phyloP scores from a whole-genome alignment of 2,888 invertebrate species.

The Taenaris catops region DNA sequence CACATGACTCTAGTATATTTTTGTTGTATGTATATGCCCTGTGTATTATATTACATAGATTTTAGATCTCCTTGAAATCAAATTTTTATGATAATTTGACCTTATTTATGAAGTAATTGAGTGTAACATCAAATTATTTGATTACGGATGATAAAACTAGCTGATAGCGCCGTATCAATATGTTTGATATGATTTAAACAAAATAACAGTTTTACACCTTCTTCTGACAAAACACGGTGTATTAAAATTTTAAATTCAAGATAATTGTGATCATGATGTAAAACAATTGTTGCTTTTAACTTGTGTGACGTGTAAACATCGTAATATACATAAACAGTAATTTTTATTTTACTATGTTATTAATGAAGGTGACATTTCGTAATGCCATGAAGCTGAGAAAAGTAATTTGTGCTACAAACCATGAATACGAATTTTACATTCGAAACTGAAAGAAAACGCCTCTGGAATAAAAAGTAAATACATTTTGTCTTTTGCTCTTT shows the following conservation, averaged over 20 bases:
- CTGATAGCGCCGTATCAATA: slow-evolving; percentile 3
- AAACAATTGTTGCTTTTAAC: neutral
- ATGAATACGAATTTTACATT: slow-evolving; percentile 52
- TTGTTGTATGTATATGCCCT: too few species aligned
- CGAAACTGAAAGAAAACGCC: slow-evolving; percentile 50
- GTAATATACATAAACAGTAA: slow-evolving; percentile 2
- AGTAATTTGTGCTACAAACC: slow-evolving; percentile 42
- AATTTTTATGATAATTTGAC: neutral
- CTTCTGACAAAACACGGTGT: neutral
- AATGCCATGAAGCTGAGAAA: slow-evolving; percentile 43
- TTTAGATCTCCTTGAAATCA: neutral
- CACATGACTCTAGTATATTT: too few species aligned
- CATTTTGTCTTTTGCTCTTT: slow-evolving; percentile 23
- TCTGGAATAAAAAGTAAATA: slow-evolving; percentile 51
- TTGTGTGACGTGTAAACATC: neutral
- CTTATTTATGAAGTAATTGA: neutral
- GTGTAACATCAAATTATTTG: slow-evolving; percentile 6
- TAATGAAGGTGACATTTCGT: slow-evolving; percentile 37
- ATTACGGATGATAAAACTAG: slow-evolving; percentile 6
- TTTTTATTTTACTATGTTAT: slow-evolving; percentile 25
- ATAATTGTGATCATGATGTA: too few species aligned
- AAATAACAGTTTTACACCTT: slow-evolving; percentile 1
- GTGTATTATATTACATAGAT: neutral
- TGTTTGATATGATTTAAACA: slow-evolving; percentile 6
- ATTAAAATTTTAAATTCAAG: neutral